Evolutionary conservation across 2,113 vertebrate genomes (phyloP).

Genomic region (Pyxicephalus adspersus): DNA sequence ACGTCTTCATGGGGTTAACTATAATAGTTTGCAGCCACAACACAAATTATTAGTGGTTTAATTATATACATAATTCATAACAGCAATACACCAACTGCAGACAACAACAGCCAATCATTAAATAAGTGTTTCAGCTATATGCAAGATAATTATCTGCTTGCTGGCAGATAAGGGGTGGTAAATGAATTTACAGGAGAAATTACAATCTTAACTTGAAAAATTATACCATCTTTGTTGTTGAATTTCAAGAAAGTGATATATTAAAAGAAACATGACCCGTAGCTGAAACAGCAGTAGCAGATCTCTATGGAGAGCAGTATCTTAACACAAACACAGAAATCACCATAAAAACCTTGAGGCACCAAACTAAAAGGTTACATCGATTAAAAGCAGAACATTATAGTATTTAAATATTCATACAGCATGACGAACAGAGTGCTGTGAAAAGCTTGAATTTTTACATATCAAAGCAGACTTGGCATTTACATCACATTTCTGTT

Average conservation of each 20-base stretch:
- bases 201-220: neutral
- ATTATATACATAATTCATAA: too few relatives aligned
- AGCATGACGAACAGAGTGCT: neutral
- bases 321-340: neutral
- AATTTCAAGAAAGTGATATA: neutral
- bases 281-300: neutral
- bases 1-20: too few relatives aligned
- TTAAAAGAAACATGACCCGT: neutral
- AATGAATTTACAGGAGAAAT: neutral
- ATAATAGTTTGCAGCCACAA: too few relatives aligned
- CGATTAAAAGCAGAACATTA: constrained; percentile 4
- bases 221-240: neutral
- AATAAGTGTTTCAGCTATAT: too few relatives aligned
- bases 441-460: neutral
- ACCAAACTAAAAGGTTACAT: neutral
- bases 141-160: too few relatives aligned
- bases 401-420: constrained; percentile 18
- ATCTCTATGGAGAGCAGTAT: neutral
- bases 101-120: too few relatives aligned
- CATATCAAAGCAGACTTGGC: neutral
- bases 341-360: neutral
- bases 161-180: neutral
- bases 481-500: neutral
- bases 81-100: too few relatives aligned
- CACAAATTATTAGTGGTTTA: too few relatives aligned